These are phyloP conservation scores for Teinopalpus imperialis DNA, from an alignment of 2,888 invertebrate species.

Conservation along the genomic window DNA sequence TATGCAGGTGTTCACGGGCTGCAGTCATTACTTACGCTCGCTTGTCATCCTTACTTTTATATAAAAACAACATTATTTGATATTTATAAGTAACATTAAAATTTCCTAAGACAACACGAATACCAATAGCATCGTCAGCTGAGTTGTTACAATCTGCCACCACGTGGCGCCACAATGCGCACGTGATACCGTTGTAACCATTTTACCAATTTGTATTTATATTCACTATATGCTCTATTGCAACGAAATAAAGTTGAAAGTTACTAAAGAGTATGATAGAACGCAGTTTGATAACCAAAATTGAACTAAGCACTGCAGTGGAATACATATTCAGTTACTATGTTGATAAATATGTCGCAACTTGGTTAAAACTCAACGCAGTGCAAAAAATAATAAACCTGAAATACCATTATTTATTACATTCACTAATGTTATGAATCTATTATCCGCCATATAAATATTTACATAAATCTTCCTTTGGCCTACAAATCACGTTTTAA, in stretches of 20 bases:
- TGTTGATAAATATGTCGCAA: conserved; percentile 67
- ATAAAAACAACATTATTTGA: background rate
- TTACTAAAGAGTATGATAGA: conserved; percentile 23
- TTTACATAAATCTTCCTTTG: conserved; percentile 15
- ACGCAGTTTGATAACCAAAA: conserved; percentile 34
- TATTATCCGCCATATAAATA: conserved; percentile 22
- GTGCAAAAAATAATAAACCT: conserved; percentile 44
- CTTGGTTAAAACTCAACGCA: conserved; percentile 51
- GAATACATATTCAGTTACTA: conserved; percentile 76
- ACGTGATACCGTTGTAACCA: conserved; percentile 57
- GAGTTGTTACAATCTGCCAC: conserved; percentile 39
- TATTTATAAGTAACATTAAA: conserved; percentile 19
- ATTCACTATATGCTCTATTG: conserved; percentile 35
- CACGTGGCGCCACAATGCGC: conserved; percentile 46
- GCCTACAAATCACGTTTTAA: conserved; percentile 11
- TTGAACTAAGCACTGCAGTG: conserved; percentile 52
- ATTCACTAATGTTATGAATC: conserved; percentile 20
- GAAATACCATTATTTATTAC: conserved; percentile 39
- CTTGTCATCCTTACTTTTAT: too few species aligned
- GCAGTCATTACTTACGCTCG: too few species aligned
- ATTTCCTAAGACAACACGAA: conserved; percentile 37
- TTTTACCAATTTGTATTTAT: conserved; percentile 34
- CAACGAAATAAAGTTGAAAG: conserved; percentile 38
- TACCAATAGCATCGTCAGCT: conserved; percentile 35
- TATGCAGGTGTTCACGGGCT: too few species aligned